These are phyloP conservation scores for Cyprinodon variegatus DNA, from an alignment of 2,113 vertebrate genomes.

Conservation along the genomic window DNA sequence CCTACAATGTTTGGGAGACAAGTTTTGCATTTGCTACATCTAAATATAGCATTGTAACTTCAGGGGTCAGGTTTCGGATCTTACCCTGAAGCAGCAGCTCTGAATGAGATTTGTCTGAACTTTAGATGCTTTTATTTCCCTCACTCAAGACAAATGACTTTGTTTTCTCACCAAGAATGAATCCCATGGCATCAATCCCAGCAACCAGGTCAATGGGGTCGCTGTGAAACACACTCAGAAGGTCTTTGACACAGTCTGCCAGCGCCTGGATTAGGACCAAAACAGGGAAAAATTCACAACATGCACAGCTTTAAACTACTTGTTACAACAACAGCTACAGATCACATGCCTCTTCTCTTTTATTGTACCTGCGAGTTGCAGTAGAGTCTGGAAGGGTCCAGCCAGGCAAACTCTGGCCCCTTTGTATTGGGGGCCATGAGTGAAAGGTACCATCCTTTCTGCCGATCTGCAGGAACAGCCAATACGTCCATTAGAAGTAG, in stretches of 20 bases:
- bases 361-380: constrained; percentile 83
- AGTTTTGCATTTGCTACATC: constrained; percentile 9
- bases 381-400: constrained; percentile 91
- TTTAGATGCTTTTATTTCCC: neutral
- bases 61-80: constrained; percentile 51
- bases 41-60: constrained; percentile 59
- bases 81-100: constrained; percentile 2
- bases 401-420: constrained; percentile 85
- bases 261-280: constrained; percentile 76
- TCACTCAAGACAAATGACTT: neutral
- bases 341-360: neutral
- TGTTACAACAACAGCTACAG: neutral
- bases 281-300: constrained; percentile 6
- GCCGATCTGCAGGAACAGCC: constrained; percentile 52
- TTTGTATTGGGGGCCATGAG: constrained; percentile 89
- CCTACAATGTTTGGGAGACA: neutral
- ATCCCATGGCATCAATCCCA: constrained; percentile 91
- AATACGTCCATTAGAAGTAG: constrained; percentile 75
- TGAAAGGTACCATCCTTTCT: constrained; percentile 85
- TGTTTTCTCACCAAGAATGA: constrained; percentile 85
- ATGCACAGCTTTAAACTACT: neutral
- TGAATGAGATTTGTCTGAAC: constrained; percentile 38
- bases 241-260: constrained; percentile 84
- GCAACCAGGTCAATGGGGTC: constrained; percentile 85
- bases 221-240: constrained; percentile 82